Evolutionary conservation across 2,888 invertebrate genomes (phyloP).

Genomic region (Dolichopus griseipennis): DNA sequence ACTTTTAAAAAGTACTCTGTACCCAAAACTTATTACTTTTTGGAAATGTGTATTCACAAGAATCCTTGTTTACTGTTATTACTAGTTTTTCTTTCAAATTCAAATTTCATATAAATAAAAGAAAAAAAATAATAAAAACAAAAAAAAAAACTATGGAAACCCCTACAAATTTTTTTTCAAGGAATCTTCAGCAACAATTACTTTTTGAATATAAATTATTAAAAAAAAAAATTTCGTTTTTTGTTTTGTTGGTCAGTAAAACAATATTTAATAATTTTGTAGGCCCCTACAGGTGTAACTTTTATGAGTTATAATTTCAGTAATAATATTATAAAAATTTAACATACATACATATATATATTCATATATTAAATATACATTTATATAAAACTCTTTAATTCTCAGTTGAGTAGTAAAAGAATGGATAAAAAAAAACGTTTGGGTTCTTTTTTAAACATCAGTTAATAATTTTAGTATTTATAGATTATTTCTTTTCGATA

Average conservation of each 20-base stretch:
- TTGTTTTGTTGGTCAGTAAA: neutral
- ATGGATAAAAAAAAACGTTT: neutral
- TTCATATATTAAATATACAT: neutral
- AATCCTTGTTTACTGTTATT: too few species aligned
- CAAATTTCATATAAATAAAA: too few species aligned
- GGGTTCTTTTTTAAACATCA: too few species aligned
- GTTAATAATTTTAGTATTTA: too few species aligned
- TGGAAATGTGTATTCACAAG: too few species aligned
- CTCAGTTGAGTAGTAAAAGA: neutral
- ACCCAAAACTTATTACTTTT: too few species aligned
- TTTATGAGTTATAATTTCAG: constrained; percentile 1
- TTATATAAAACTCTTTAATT: neutral
- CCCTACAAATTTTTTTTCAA: too few species aligned
- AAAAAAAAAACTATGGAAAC: too few species aligned
- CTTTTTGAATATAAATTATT: neutral
- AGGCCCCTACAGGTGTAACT: neutral
- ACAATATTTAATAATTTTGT: neutral
- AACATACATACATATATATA: neutral
- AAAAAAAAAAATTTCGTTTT: neutral
- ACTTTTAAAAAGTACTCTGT: too few species aligned
- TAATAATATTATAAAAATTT: neutral
- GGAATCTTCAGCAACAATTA: neutral
- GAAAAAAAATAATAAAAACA: too few species aligned
- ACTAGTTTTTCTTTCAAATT: too few species aligned
- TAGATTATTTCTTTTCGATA: too few species aligned